Percentiles rank a stretch among this genome's conserved stretches.
Conservation (phyloP, 2,113 vertebrate genomes). For the Eidolon helvum region DNA sequence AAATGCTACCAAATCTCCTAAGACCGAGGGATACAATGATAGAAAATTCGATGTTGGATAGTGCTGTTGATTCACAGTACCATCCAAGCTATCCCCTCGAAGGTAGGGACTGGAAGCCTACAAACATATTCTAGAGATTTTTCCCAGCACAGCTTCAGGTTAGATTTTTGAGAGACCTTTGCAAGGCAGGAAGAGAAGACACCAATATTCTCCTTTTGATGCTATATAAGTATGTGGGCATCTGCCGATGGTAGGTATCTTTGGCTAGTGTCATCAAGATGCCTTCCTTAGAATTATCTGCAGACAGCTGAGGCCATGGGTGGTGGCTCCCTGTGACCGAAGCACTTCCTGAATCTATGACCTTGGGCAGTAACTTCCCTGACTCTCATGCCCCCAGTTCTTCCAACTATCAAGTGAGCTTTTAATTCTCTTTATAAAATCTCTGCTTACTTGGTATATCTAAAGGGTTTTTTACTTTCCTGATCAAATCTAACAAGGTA, state of each 20-base stretch:
- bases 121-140: neutral
- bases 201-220: neutral
- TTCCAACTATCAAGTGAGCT: neutral
- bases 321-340: neutral
- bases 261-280: neutral
- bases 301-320: neutral
- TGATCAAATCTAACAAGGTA: neutral
- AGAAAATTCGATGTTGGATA: neutral
- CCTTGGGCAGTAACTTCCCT: neutral
- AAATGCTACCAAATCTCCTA: neutral
- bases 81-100: neutral
- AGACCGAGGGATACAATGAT: neutral
- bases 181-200: neutral
- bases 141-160: neutral
- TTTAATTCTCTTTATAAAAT: neutral
- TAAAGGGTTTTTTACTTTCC: neutral
- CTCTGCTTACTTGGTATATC: neutral
- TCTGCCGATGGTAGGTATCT: neutral
- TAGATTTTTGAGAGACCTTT: neutral
- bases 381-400: neutral
- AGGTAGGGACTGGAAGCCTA: neutral
- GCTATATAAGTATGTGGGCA: neutral
- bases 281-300: neutral
- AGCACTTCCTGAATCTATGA: neutral
- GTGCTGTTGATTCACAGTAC: neutral